Conservation (phyloP, 2,888 invertebrate species). For the Osmoderma eremita region DNA sequence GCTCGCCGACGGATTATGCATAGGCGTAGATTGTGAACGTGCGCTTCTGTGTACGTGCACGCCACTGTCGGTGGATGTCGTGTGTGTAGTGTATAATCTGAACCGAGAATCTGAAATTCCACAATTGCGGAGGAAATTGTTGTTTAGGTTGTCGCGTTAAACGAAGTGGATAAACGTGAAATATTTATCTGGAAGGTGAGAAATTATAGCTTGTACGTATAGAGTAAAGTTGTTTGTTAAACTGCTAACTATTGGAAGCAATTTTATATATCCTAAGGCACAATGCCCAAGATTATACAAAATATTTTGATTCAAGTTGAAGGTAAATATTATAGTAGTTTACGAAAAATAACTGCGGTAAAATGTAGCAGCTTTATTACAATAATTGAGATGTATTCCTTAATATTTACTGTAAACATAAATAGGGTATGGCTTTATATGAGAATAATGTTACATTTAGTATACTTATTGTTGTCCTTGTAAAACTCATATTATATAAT, state of each 20-base stretch:
- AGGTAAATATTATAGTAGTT: background rate
- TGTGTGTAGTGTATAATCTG: conserved; percentile 43
- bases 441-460: no score
- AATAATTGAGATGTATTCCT: no score
- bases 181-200: conserved; percentile 5
- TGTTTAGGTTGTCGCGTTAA: conserved; percentile 16
- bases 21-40: conserved; percentile 31
- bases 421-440: no score
- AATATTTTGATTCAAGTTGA: no score
- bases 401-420: no score
- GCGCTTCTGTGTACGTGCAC: conserved; percentile 31
- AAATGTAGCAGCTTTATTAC: no score
- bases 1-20: conserved; percentile 36
- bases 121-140: conserved; percentile 44
- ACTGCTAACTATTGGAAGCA: no score
- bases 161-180: conserved; percentile 2
- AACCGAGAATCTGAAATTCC: conserved; percentile 47
- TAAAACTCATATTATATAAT: no score
- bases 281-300: no score
- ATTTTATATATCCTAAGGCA: background rate
- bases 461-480: no score
- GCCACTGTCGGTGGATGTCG: conserved; percentile 7
- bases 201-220: conserved; percentile 4
- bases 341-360: background rate
- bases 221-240: background rate